These are phyloP conservation scores for Ectropis crepuscularia DNA, from an alignment of 2,888 invertebrate genomes.

Conservation along the genomic window DNA sequence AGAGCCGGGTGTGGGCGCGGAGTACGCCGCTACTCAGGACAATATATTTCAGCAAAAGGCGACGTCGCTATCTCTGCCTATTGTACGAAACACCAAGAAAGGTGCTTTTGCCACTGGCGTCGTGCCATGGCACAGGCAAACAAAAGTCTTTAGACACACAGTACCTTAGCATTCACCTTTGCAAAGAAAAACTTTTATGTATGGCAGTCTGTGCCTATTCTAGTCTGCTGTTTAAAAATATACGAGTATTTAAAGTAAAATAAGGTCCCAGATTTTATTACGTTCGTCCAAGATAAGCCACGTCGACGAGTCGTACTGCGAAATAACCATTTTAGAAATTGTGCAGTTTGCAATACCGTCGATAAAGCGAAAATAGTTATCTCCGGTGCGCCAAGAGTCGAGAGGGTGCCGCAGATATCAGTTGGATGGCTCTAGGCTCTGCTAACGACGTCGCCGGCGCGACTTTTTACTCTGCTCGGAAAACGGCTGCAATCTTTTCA, in stretches of 20 bases:
- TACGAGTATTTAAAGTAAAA: slow-evolving; percentile 1
- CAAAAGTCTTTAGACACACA: slow-evolving; percentile 36
- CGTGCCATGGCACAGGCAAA: slow-evolving; percentile 56
- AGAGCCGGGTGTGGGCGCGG: slow-evolving; percentile 64
- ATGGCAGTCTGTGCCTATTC: slow-evolving; percentile 9
- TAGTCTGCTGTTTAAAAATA: slow-evolving; percentile 6
- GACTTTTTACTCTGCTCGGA: slow-evolving; percentile 59
- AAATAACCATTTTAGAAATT: slow-evolving; percentile 43
- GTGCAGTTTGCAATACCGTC: slow-evolving; percentile 51
- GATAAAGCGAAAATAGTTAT: slow-evolving; percentile 62
- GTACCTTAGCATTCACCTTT: slow-evolving; percentile 16
- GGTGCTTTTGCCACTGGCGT: slow-evolving; percentile 61
- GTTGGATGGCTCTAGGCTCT: slow-evolving; percentile 57
- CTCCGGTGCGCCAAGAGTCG: slow-evolving; percentile 52
- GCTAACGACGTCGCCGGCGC: slow-evolving; percentile 66
- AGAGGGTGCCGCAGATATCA: slow-evolving; percentile 56
- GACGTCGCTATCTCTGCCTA: slow-evolving; percentile 69
- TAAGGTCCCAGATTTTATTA: slow-evolving; percentile 23
- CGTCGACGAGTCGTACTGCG: slow-evolving; percentile 21
- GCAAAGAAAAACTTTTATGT: slow-evolving; percentile 18
- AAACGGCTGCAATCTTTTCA: slow-evolving; percentile 66
- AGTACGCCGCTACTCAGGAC: slow-evolving; percentile 64
- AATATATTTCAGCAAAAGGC: slow-evolving; percentile 75
- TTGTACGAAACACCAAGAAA: slow-evolving; percentile 64
- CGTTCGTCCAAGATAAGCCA: slow-evolving; percentile 14